These are phyloP conservation scores for Agrenia bidenticulata DNA, from an alignment of 2,888 invertebrate species.

Conservation along the genomic window DNA sequence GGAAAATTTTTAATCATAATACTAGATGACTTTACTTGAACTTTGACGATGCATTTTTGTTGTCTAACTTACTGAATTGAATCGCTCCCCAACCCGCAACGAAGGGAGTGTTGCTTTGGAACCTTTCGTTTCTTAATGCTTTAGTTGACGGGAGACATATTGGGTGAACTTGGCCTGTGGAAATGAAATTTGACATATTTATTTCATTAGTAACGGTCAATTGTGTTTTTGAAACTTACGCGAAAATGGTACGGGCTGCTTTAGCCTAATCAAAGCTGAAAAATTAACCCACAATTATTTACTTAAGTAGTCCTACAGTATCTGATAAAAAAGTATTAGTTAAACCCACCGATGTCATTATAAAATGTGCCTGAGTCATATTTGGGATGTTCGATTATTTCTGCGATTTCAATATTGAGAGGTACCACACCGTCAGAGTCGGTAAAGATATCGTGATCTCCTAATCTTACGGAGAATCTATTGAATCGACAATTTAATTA, in stretches of 20 bases:
- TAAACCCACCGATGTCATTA: constrained; percentile 66
- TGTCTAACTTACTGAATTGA: constrained; percentile 65
- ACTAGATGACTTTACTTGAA: constrained; percentile 5
- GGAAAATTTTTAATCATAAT: too few species aligned
- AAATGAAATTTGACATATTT: too few species aligned
- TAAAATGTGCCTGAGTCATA: constrained; percentile 66
- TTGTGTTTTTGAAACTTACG: constrained; percentile 57
- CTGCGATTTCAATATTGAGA: constrained; percentile 65
- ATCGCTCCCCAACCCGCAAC: constrained; percentile 83
- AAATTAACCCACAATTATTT: not conserved
- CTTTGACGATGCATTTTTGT: constrained; percentile 11
- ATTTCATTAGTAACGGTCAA: constrained; percentile 11
- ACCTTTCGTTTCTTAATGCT: constrained; percentile 61
- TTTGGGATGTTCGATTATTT: constrained; percentile 66
- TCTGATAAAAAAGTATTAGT: not conserved
- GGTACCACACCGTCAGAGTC: constrained; percentile 65
- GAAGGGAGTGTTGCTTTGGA: constrained; percentile 65
- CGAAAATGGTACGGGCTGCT: constrained; percentile 62
- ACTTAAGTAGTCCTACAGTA: not conserved
- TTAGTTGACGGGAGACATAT: constrained; percentile 71
- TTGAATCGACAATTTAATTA: constrained; percentile 33
- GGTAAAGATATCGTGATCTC: constrained; percentile 71
- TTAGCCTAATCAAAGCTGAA: constrained; percentile 68
- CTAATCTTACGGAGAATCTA: constrained; percentile 70
- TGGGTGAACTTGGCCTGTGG: constrained; percentile 67